Conservation (phyloP, 2,113 vertebrate species). For the Cyprichromis sp. region DNA sequence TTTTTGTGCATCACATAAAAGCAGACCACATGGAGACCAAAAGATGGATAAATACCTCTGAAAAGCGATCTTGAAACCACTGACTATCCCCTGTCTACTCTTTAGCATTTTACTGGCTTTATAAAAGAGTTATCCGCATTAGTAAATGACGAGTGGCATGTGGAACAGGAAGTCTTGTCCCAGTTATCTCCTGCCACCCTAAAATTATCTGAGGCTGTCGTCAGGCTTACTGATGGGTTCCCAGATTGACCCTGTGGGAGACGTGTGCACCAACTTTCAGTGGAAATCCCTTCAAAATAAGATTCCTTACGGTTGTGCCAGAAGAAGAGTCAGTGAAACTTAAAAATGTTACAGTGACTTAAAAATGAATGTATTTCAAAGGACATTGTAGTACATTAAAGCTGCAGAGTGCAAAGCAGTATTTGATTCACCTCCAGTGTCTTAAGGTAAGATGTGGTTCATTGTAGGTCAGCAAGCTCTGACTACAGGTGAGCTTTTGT, state of each 20-base stretch:
- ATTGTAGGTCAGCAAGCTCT: neutral
- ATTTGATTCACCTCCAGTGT: neutral
- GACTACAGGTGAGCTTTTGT: neutral
- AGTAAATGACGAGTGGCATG: neutral
- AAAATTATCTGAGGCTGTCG: neutral
- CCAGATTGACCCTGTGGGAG: neutral
- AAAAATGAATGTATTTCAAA: neutral
- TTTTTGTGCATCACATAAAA: neutral
- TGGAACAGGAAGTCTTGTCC: neutral
- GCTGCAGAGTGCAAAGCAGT: neutral
- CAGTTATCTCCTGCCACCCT: neutral
- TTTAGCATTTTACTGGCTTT: neutral
- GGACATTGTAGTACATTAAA: neutral
- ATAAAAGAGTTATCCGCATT: neutral
- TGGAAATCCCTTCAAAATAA: neutral
- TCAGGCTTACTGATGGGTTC: neutral
- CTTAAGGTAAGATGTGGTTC: neutral
- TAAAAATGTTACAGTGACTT: neutral
- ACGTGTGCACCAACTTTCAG: neutral
- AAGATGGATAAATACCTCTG: neutral
- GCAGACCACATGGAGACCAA: neutral
- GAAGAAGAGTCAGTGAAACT: neutral
- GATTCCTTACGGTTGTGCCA: neutral
- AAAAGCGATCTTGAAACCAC: fast-evolving
- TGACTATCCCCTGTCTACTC: neutral